Conservation (phyloP, 2,888 invertebrate genomes). For the Drosophila helvetica region DNA sequence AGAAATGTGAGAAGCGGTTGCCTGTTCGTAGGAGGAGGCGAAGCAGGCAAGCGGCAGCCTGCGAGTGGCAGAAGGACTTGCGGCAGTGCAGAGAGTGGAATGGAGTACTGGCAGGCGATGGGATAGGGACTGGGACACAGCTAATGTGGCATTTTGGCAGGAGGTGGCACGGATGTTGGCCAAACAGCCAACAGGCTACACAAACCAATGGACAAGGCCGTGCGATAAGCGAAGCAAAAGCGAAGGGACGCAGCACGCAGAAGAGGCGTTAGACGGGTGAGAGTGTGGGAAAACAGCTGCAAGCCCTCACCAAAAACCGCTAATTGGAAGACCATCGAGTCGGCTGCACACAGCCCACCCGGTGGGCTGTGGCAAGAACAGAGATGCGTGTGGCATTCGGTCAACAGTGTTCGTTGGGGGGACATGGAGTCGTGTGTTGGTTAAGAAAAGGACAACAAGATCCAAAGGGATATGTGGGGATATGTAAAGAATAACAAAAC, state of each 20-base stretch:
- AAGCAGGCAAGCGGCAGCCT: neutral
- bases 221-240: neutral
- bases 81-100: neutral
- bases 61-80: neutral
- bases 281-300: slow-evolving; percentile 14
- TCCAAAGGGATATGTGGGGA: neutral
- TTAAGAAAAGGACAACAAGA: no score
- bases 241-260: no score
- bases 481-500: neutral
- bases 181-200: slow-evolving; percentile 42
- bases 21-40: neutral
- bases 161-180: slow-evolving; percentile 28
- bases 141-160: slow-evolving; percentile 66
- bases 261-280: slow-evolving; percentile 14
- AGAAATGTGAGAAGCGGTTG: slow-evolving; percentile 9
- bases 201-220: slow-evolving; percentile 29
- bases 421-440: no score
- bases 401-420: neutral
- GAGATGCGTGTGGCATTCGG: neutral
- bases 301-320: slow-evolving; percentile 19
- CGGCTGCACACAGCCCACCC: neutral
- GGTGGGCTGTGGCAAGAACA: neutral
- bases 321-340: slow-evolving; percentile 38
- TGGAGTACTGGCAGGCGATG: slow-evolving; percentile 16
- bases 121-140: slow-evolving; percentile 26